Conservation (phyloP, 2,797 vertebrate species). For the Rhinella marina region DNA sequence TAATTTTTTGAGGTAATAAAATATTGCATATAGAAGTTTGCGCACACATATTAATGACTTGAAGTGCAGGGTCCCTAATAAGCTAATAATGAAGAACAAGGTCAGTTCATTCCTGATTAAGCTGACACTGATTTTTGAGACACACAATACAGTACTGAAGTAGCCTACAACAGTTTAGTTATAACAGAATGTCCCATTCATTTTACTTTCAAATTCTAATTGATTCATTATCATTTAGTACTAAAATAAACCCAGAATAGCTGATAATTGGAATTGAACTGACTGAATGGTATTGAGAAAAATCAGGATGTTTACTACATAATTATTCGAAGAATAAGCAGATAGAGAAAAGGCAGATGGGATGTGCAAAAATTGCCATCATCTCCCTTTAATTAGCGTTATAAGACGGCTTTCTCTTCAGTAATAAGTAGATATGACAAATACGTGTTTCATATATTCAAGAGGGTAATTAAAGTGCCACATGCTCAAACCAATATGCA, state of each 20-base stretch:
- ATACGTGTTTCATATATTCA: constrained; percentile 73
- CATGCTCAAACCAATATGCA: constrained; percentile 73
- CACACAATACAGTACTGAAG: not conserved
- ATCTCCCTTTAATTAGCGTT: constrained; percentile 73
- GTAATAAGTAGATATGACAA: constrained; percentile 75
- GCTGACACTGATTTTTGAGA: not conserved
- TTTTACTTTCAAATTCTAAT: not conserved
- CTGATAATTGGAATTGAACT: constrained; percentile 61
- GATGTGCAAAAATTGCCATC: constrained; percentile 69
- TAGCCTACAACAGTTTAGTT: not conserved
- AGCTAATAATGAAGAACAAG: not conserved
- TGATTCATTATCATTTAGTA: not conserved
- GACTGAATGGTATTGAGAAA: constrained; percentile 66
- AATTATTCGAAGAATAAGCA: constrained; percentile 69
- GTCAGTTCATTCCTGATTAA: not conserved
- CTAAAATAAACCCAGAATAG: not conserved
- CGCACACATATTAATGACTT: not conserved
- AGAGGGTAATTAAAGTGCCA: constrained; percentile 75
- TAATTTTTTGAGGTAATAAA: no score
- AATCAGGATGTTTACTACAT: constrained; percentile 67
- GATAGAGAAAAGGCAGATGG: constrained; percentile 70
- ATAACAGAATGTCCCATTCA: constrained; percentile 2
- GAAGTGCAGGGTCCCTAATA: not conserved
- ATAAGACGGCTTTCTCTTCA: constrained; percentile 70
- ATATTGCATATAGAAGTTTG: no score